Base-by-base conservation (phyloP, 1,140 invertebrate genomes). In the Pseudomyrmex pallidus region DNA sequence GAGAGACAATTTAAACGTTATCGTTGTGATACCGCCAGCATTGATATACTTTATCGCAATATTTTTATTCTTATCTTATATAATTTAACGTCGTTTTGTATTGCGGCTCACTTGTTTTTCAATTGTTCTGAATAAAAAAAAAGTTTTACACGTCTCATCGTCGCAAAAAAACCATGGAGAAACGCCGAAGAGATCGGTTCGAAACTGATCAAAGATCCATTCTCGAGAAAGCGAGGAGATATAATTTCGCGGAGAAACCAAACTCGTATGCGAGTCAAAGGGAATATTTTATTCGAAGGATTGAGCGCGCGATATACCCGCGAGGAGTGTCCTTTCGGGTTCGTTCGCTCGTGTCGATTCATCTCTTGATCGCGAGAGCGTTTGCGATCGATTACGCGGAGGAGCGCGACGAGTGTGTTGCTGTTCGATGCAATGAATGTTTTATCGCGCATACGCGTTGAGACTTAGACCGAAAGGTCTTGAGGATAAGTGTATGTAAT, bases 231-330 rank as follows among this genome's bases (percentile, higher is more conserved):
- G 25, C 25, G 25, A 25, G 25, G 25, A 25, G 25, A 25, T 25
- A 25, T 25, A 5, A 25, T 25, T 25, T 25, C 25, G 25, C 25
- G 25, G 25, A 25, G 25, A 25, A 25, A 25, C 25, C 2, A 25
- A 25, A 25, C 2, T 25, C 25, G 25, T 25, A 25, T 50, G 2
- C 59, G 15, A 87, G 85, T 89, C 91, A 93, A 92, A 93, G 86
- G 59, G 92, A 93, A 93, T 93, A 91, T 85, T 90, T 92, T 63
- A 88, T 88, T 77, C 54, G 48, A 46, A n/a, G 44, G 52, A 67
- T 67, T 25, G 25, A 25, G 48, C 17, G 63, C 9, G 63, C 35
- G 82, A 20, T 61, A 86, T 73, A 64, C 46, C 67, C 83, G 74
- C 63, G 74, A 77, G 63, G 9, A 67, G 54, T 35, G 72, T 74